Percentiles rank a stretch among this genome's conserved stretches.
Conservation (phyloP, 2,888 invertebrate genomes). For the Antheraea assamensis region DNA sequence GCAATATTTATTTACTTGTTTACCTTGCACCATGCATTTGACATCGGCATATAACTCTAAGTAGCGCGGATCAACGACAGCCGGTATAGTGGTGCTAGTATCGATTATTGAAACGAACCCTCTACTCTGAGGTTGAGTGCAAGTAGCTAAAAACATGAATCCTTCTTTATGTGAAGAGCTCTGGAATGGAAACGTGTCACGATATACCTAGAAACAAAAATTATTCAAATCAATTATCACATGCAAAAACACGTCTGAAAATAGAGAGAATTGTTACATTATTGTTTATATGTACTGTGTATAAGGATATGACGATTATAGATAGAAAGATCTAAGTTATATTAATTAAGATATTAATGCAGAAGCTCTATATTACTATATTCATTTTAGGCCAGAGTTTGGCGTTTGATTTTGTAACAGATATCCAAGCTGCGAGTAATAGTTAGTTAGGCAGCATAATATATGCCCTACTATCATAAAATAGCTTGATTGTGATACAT, state of each 20-base stretch:
- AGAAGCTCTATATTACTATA: too few species aligned
- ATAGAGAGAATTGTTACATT: not conserved
- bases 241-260: too few species aligned
- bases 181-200: conserved; percentile 85
- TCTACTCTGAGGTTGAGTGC: conserved; percentile 86
- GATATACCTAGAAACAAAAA: conserved; percentile 77
- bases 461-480: too few species aligned
- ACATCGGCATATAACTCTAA: conserved; percentile 84
- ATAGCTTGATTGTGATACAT: too few species aligned
- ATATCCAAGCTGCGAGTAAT: too few species aligned
- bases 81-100: conserved; percentile 81
- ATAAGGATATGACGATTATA: too few species aligned
- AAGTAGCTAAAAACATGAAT: conserved; percentile 85
- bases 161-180: conserved; percentile 85
- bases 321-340: too few species aligned
- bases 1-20: not conserved
- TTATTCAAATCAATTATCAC: not conserved
- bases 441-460: too few species aligned
- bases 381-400: too few species aligned
- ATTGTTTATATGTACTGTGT: not conserved
- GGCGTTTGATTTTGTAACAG: too few species aligned
- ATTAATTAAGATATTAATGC: too few species aligned
- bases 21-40: conserved; percentile 83
- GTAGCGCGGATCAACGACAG: conserved; percentile 89
- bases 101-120: conserved; percentile 84